Percentiles rank a stretch among this genome's conserved stretches.
Conservation (phyloP, 2,113 vertebrate genomes). For the Clinocottus analis region DNA sequence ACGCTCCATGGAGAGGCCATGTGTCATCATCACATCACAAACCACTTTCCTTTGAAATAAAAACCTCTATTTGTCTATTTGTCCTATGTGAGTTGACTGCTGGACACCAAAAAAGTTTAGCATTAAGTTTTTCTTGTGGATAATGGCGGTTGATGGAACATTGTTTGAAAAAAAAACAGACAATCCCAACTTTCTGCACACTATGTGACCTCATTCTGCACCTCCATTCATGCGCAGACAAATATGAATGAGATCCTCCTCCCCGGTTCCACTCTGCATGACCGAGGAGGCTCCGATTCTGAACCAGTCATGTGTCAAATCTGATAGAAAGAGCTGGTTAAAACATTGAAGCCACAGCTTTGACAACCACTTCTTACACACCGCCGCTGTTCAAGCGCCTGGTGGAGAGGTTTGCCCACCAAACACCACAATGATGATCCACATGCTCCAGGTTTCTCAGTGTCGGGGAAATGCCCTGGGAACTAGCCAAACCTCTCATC, state of each 20-base stretch:
- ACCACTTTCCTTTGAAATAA: neutral
- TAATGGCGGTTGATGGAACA: neutral
- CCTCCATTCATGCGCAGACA: conserved; percentile 36
- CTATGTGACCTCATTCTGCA: conserved; percentile 20
- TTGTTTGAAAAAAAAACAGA: neutral
- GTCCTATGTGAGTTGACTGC: too few relatives aligned
- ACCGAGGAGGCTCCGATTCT: conserved; percentile 46
- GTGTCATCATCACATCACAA: neutral
- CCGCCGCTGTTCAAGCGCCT: neutral
- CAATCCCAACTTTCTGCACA: neutral
- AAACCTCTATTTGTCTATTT: too few relatives aligned
- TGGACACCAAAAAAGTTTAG: too few relatives aligned
- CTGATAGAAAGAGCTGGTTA: conserved; percentile 9
- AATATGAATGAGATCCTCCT: conserved; percentile 29
- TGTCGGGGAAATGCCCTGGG: neutral
- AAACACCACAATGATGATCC: neutral
- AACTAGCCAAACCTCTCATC: neutral
- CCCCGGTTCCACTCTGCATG: conserved; percentile 49
- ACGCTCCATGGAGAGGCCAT: neutral
- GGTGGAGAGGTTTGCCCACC: neutral
- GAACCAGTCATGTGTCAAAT: conserved; percentile 65
- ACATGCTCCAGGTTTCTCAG: neutral
- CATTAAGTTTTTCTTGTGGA: too few relatives aligned
- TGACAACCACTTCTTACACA: neutral
- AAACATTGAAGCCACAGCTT: neutral